Conservation (phyloP, 2,113 vertebrate genomes). For the Ibidorhyncha struthersii region DNA sequence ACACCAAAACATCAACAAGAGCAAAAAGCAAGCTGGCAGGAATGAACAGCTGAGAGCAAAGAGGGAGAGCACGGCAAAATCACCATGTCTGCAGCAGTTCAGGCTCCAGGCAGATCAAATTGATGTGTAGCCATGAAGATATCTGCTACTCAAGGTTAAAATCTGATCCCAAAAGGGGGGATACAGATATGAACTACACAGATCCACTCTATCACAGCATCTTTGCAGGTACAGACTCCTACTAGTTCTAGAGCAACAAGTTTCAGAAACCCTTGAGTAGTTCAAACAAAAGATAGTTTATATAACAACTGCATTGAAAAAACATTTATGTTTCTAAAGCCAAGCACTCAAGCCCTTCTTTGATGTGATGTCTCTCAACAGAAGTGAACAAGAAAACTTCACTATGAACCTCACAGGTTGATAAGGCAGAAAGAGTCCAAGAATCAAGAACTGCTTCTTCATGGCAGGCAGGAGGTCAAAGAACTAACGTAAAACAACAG, state of each 20-base stretch:
- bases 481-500: background rate
- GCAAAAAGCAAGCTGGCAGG: background rate
- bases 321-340: background rate
- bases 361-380: background rate
- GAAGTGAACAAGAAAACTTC: background rate
- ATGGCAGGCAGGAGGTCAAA: background rate
- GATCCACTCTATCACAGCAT: background rate
- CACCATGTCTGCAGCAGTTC: fast-evolving
- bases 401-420: background rate
- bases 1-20: background rate
- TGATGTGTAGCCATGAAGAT: fast-evolving
- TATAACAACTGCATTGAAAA: background rate
- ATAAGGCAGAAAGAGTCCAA: background rate
- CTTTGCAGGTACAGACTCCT: background rate
- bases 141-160: background rate
- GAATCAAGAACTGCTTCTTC: background rate
- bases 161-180: background rate
- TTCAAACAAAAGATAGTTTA: background rate
- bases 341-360: background rate
- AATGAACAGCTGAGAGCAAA: background rate
- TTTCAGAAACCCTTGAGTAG: background rate
- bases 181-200: background rate
- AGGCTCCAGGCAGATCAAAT: background rate
- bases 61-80: background rate
- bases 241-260: background rate